phyloP scores from a whole-genome alignment of 2,797 vertebrate species.

The Mergus octosetaceus region DNA sequence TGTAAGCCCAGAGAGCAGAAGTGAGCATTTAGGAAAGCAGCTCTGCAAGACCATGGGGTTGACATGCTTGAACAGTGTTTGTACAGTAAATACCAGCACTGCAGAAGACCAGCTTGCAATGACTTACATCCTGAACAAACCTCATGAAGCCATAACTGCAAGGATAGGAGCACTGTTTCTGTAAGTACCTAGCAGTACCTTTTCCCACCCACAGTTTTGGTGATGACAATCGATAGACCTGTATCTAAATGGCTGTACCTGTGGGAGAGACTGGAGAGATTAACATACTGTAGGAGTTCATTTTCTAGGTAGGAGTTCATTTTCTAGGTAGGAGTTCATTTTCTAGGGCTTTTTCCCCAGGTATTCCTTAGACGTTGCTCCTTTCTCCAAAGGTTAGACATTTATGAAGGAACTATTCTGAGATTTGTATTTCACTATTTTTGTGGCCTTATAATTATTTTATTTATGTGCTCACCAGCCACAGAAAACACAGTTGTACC shows the following conservation, averaged over 20 bases:
- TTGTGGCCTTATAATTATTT: neutral
- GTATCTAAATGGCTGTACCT: neutral
- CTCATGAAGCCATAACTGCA: neutral
- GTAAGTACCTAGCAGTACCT: neutral
- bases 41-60: neutral
- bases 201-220: neutral
- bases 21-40: neutral
- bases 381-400: neutral
- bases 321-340: neutral
- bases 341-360: neutral
- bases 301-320: neutral
- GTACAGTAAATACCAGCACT: accelerated
- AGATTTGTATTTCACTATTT: neutral
- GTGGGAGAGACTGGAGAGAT: neutral
- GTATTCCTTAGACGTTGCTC: neutral
- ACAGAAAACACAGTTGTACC: neutral
- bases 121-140: neutral
- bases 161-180: neutral
- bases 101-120: neutral
- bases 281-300: neutral
- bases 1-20: neutral
- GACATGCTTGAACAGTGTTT: neutral
- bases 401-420: neutral
- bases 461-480: neutral
- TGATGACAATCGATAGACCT: neutral